Conservation (phyloP, 2,113 vertebrate species). For the Alligator mississippiensis region DNA sequence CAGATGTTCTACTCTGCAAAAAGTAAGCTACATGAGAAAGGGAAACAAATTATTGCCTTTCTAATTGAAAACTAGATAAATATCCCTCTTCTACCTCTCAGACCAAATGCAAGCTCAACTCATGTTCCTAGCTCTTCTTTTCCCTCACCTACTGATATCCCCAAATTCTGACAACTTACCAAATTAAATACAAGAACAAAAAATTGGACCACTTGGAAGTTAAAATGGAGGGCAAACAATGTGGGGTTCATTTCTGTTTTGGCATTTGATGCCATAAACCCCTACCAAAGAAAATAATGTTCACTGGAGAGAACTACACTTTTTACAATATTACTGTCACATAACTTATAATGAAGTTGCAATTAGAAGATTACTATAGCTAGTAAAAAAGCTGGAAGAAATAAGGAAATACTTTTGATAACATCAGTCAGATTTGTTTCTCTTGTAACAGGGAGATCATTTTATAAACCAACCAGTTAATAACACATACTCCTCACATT, state of each 20-base stretch:
- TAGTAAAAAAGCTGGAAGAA: background rate
- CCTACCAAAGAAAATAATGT: background rate
- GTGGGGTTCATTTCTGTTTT: background rate
- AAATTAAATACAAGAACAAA: background rate
- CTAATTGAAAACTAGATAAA: background rate
- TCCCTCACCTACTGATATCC: background rate
- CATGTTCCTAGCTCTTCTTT: no score
- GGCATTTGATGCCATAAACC: background rate
- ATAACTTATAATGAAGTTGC: background rate
- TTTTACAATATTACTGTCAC: background rate
- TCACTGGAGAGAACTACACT: background rate
- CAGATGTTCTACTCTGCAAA: rapidly evolving
- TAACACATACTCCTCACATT: no score
- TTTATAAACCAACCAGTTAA: no score
- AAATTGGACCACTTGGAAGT: background rate
- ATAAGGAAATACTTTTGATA: background rate
- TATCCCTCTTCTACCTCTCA: rapidly evolving
- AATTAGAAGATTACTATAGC: background rate
- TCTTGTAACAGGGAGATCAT: no score
- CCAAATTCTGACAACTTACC: background rate
- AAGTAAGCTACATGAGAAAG: background rate
- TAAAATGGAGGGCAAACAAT: background rate
- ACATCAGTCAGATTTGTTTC: background rate
- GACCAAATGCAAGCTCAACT: no score
- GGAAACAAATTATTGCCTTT: background rate